phyloP scores from a whole-genome alignment of 2,113 vertebrate species.

The Speoplatyrhinus poulsoni region DNA sequence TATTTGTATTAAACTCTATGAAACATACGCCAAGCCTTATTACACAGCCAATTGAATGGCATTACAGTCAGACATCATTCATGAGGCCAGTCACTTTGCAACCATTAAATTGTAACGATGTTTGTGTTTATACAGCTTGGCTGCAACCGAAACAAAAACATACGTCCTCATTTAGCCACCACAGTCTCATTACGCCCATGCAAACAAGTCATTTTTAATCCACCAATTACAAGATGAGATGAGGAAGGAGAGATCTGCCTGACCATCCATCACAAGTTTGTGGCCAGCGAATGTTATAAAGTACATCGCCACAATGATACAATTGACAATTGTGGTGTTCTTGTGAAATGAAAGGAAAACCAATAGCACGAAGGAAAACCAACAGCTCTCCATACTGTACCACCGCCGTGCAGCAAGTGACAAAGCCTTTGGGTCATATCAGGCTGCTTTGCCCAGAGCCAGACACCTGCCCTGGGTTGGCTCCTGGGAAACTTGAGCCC shows the following conservation, averaged over 20 bases:
- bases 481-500: slow-evolving; percentile 1
- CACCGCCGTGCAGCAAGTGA: slow-evolving; percentile 12
- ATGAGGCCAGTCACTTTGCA: slow-evolving; percentile 57
- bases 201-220: slow-evolving; percentile 63
- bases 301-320: slow-evolving; percentile 30
- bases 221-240: slow-evolving; percentile 37
- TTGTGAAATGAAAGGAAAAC: slow-evolving; percentile 53
- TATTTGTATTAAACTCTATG: slow-evolving; percentile 41
- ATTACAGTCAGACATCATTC: slow-evolving; percentile 63
- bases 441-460: slow-evolving; percentile 25
- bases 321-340: slow-evolving; percentile 36
- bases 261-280: slow-evolving; percentile 59
- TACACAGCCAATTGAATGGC: slow-evolving; percentile 55
- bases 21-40: slow-evolving; percentile 44
- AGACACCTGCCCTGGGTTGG: slow-evolving; percentile 37
- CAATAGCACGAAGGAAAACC: slow-evolving; percentile 12
- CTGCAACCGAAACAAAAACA: slow-evolving; percentile 62
- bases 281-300: slow-evolving; percentile 27
- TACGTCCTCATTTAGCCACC: slow-evolving; percentile 54
- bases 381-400: neutral
- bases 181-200: slow-evolving; percentile 51
- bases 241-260: slow-evolving; percentile 38
- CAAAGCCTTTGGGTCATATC: slow-evolving; percentile 27
- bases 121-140: slow-evolving; percentile 63
- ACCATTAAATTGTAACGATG: slow-evolving; percentile 66